Base-by-base conservation (phyloP, 2,797 vertebrate species). In the Argyrosomus regius region DNA sequence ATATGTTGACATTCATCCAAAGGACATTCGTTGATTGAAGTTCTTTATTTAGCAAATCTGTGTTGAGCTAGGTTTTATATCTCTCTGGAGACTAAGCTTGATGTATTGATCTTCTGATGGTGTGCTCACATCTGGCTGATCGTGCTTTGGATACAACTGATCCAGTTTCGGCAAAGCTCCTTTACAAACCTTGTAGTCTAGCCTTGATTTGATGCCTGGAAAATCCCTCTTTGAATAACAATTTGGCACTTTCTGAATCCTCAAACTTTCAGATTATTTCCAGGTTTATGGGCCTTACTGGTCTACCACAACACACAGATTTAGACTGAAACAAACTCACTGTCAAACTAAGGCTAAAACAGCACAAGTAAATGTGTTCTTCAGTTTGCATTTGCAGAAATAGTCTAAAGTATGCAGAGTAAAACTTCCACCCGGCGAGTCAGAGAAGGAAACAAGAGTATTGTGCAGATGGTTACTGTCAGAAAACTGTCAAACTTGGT, bases 391-490 rank as follows among this genome's bases (percentile, higher is more conserved):
- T 31, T 22, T 1, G 14, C 16, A 52, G 16, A 7, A 8, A 20
- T 2, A 31, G 12, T 41, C 50, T 26, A 4, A 12, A 28, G 43
- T 35, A n/a, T 49, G 11, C 31, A 14, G 7, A 67, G 63, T 28
- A 16, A 58, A 61, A 81, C 41, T 11, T 58, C 17, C 22, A 18
- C 35, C n/a, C 3, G 50, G 28, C 66, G n/a, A 77, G 35, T 50
- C 20, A 41, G 12, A 48, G 46, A 67, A 59, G 58, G 24, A 66
- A 58, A 41, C 8, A 45, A 28, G 12, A 39, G 31, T 14, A 18
- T 26, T 61, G 46, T 53, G 17, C 35, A 45, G 48, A 63, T 46
- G 59, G 59, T 57, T 50, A 68, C 59, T 78, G 70, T 50, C 60
- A 72, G 46, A 41, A 56, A 43, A 41, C 62, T 65, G 60, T 75